Evolutionary conservation across 2,113 vertebrate species (phyloP).

Genomic region (Calidris pugnax): DNA sequence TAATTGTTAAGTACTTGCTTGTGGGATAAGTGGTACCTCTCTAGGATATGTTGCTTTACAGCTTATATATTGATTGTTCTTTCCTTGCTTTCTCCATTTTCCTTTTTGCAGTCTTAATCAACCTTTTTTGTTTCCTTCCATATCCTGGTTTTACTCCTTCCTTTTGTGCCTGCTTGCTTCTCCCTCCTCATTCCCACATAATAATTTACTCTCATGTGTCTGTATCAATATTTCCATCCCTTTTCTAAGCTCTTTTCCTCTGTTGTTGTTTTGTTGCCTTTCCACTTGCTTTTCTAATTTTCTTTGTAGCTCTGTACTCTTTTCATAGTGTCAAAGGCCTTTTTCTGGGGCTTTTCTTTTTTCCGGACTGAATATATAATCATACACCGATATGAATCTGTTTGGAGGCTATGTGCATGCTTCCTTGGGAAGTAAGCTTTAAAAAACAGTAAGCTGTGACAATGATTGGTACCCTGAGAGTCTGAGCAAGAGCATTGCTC

Average conservation of each 20-base stretch:
- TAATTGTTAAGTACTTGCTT: neutral
- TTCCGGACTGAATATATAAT: neutral
- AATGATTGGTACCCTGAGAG: neutral
- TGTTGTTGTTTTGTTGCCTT: neutral
- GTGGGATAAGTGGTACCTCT: neutral
- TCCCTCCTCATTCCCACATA: neutral
- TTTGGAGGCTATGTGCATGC: neutral
- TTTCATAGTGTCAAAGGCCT: neutral
- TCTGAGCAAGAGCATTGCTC: neutral
- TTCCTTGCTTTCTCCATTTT: neutral
- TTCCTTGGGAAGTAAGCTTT: neutral
- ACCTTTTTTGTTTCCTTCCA: neutral
- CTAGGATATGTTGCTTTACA: neutral
- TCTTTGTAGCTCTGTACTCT: neutral
- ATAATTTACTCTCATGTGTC: neutral
- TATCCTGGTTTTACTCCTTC: neutral
- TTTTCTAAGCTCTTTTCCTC: neutral
- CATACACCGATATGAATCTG: neutral
- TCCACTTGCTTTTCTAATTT: neutral
- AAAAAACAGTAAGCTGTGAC: neutral
- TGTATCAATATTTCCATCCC: neutral
- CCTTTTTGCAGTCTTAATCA: neutral
- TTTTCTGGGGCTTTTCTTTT: neutral
- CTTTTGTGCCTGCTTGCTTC: neutral
- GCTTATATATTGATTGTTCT: neutral